A percentile compares a stretch with the other conserved stretches of the same genome.
These are phyloP conservation scores for Epinephelus malabaricus DNA, from an alignment of 2,797 vertebrate species.

Conservation along the genomic window DNA sequence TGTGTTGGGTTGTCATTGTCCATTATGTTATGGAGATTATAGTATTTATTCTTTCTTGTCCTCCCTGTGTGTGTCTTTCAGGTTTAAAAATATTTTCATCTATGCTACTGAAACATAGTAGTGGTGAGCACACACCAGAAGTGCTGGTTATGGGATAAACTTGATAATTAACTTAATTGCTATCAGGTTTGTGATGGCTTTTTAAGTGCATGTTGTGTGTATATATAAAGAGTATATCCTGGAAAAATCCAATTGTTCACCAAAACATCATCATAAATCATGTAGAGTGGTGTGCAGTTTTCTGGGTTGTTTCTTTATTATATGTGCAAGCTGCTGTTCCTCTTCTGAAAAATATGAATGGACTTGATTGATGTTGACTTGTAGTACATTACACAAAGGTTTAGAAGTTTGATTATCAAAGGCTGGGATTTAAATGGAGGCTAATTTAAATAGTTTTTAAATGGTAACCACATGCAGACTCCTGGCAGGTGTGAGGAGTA, in stretches of 20 bases:
- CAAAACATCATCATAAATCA: conserved; percentile 38
- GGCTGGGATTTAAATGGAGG: conserved; percentile 39
- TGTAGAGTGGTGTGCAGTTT: conserved; percentile 12
- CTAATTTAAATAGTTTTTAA: conserved; percentile 62
- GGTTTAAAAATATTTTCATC: conserved; percentile 26
- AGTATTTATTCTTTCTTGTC: conserved; percentile 27
- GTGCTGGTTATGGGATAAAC: conserved; percentile 42
- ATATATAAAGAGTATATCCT: conserved; percentile 39
- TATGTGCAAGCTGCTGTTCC: background rate
- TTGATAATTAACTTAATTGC: conserved; percentile 55
- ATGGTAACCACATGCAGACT: conserved; percentile 45
- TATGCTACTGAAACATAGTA: conserved; percentile 27
- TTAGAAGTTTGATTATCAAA: conserved; percentile 55
- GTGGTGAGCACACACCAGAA: conserved; percentile 37
- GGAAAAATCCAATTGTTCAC: conserved; percentile 30
- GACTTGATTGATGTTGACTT: background rate
- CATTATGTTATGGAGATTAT: conserved; percentile 33
- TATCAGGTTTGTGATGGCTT: conserved; percentile 41
- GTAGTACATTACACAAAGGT: background rate
- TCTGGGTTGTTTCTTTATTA: conserved; percentile 9
- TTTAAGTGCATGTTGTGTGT: conserved; percentile 43
- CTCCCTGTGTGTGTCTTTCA: conserved; percentile 2
- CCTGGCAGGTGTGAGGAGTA: conserved; percentile 60
- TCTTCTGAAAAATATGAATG: background rate
- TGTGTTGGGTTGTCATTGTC: conserved; percentile 22